Evolutionary conservation across 2,113 vertebrate genomes (phyloP).

Genomic region (Monopterus albus): DNA sequence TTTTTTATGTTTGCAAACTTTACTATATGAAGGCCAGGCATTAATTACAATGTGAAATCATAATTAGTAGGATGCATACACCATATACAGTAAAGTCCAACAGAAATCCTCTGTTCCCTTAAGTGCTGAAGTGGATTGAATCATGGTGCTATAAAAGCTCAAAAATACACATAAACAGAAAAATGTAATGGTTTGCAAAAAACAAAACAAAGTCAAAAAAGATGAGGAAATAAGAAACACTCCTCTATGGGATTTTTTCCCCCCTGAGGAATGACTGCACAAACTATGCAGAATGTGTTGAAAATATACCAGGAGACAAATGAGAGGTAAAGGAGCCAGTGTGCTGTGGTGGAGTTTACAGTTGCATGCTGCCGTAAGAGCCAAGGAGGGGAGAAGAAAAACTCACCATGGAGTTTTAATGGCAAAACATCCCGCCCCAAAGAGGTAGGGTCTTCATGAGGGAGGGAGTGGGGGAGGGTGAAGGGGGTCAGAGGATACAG

Average conservation of each 20-base stretch:
- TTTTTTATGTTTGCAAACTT: not conserved
- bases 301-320: conserved; percentile 70
- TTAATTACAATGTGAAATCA: not conserved
- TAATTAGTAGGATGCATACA: not conserved
- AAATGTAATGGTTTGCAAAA: not conserved
- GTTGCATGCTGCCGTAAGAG: conserved; percentile 69
- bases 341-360: conserved; percentile 37
- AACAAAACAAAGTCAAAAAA: not conserved
- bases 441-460: conserved; percentile 98
- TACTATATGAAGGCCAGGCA: conserved; percentile 1
- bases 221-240: conserved; percentile 37
- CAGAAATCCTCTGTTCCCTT: not conserved
- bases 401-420: conserved; percentile 99
- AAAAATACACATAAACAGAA: not conserved
- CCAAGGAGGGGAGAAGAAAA: conserved; percentile 80
- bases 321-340: conserved; percentile 64
- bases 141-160: conserved; percentile 10
- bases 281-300: conserved; percentile 52
- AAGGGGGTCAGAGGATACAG: conserved; percentile 78
- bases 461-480: conserved; percentile 46
- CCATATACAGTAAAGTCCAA: not conserved
- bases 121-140: not conserved
- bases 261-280: conserved; percentile 43
- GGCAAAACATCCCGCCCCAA: conserved; percentile 99
- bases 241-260: conserved; percentile 35